phyloP scores from a whole-genome alignment of 2,888 invertebrate species.

The Lasioglossum morio region DNA sequence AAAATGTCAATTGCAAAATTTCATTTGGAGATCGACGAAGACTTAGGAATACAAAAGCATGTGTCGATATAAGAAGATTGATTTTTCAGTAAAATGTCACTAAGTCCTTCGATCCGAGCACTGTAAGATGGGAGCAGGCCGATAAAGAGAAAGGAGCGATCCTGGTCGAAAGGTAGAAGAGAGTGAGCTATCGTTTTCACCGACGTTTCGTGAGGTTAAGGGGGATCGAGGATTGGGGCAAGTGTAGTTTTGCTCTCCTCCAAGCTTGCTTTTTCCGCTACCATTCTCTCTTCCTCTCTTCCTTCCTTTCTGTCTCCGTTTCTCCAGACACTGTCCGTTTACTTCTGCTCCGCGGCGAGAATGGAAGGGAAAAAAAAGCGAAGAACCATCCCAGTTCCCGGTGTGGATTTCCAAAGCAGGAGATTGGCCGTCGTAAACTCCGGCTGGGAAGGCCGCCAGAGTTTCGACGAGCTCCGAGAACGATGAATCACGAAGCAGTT shows the following conservation, averaged over 20 bases:
- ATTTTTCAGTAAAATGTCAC: conserved; percentile 4
- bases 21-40: neutral
- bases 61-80: neutral
- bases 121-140: neutral
- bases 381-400: conserved; percentile 7
- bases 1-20: neutral
- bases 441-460: conserved; percentile 38
- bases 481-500: conserved; percentile 56
- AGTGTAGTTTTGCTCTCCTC: conserved; percentile 48
- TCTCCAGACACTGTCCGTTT: neutral
- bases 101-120: neutral
- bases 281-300: neutral
- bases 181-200: conserved; percentile 58
- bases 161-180: conserved; percentile 22
- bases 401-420: conserved; percentile 44
- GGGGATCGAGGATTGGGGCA: conserved; percentile 51
- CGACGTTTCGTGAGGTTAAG: conserved; percentile 51
- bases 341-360: neutral
- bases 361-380: neutral
- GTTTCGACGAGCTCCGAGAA: conserved; percentile 33
- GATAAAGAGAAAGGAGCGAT: conserved; percentile 13
- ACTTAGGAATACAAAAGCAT: neutral
- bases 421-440: conserved; percentile 62
- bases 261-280: conserved; percentile 15
- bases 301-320: neutral